Evolutionary conservation across 2,888 invertebrate species (phyloP), one percentile per base, ranked within the genome.

Genomic region (Nomada fucata): DNA sequence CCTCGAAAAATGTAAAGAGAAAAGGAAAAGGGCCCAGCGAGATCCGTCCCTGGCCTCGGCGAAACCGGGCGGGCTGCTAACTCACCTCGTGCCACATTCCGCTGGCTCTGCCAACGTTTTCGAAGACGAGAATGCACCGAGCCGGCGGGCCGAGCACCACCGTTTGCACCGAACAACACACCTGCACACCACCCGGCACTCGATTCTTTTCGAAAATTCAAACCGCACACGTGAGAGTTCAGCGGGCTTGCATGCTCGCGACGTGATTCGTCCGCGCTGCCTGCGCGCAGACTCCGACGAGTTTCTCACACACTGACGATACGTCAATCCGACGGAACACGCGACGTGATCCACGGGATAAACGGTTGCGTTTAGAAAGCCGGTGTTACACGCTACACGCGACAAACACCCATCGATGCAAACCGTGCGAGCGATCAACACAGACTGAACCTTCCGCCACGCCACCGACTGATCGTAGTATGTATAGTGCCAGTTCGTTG

Each of bases 71-170:
- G 88, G 87, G 87, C 86, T 86, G 89, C 90, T 89, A 91, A 90
- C 93, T 93, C 91, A 93, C 93, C 93, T 93, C 93, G 92, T 93
- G 93, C 93, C 92, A 92, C 93, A 93, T 93, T 93, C 92, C 92
- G 91, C 88, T 89, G 91, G 89, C 86, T 91, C 78, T 75, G 83
- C 74, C 86, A 78, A 84, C 82, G 86, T 88, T 88, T 85, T 82
- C 86, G 83, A 84, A 83, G 83, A 81, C 79, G 84, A 67, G 79
- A 78, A 78, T 72, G 72, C 76, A 77, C 69, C 76, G 85, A 70
- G 61, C 47, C 61, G 52, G 57, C 61, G 52, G 57, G 61, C 42
- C 64, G 69, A 64, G 47, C 74, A 72, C 71, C 82, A 86, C 79
- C 67, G 74, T 79, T 72, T 76, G 63, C 74, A 75, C 71, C 59